Percentiles rank a stretch among this genome's conserved stretches.
Conservation (phyloP, 2,888 invertebrate species). For the Drosophila robusta region DNA sequence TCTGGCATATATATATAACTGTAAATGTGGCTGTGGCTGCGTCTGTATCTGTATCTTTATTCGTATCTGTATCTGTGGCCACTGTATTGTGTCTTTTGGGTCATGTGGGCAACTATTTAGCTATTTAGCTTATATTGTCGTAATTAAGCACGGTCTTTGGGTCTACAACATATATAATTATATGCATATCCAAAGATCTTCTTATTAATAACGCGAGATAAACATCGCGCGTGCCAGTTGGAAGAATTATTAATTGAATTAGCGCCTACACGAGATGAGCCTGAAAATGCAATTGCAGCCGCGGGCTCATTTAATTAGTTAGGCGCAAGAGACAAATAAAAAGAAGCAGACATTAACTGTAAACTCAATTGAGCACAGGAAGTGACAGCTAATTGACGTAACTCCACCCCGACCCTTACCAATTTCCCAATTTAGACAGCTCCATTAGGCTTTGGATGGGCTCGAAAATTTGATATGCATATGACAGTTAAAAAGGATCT, state of each 20-base stretch:
- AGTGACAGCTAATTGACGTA: slow-evolving; percentile 72
- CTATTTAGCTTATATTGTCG: slow-evolving; percentile 14
- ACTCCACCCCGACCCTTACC: neutral
- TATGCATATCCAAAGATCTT: slow-evolving; percentile 11
- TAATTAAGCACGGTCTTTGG: slow-evolving; percentile 22
- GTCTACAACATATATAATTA: neutral
- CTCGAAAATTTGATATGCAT: slow-evolving; percentile 51
- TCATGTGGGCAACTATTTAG: slow-evolving; percentile 15
- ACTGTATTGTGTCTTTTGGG: slow-evolving; percentile 14
- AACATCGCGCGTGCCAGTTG: slow-evolving; percentile 54
- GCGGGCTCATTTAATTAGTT: slow-evolving; percentile 62
- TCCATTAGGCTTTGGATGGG: slow-evolving; percentile 40
- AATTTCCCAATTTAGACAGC: slow-evolving; percentile 1
- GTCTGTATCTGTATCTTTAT: slow-evolving; percentile 11
- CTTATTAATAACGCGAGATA: slow-evolving; percentile 37
- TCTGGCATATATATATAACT: slow-evolving; percentile 15
- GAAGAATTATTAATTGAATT: slow-evolving; percentile 71
- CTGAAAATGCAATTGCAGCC: slow-evolving; percentile 10
- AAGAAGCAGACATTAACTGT: slow-evolving; percentile 3
- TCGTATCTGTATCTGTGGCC: slow-evolving; percentile 26
- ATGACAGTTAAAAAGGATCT: slow-evolving; percentile 28
- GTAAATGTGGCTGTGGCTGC: slow-evolving; percentile 38
- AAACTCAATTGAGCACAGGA: slow-evolving; percentile 58
- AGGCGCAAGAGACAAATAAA: slow-evolving; percentile 26
- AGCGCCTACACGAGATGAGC: slow-evolving; percentile 56